Conservation (phyloP, 2,888 invertebrate genomes). For the Tortricodes alternella region DNA sequence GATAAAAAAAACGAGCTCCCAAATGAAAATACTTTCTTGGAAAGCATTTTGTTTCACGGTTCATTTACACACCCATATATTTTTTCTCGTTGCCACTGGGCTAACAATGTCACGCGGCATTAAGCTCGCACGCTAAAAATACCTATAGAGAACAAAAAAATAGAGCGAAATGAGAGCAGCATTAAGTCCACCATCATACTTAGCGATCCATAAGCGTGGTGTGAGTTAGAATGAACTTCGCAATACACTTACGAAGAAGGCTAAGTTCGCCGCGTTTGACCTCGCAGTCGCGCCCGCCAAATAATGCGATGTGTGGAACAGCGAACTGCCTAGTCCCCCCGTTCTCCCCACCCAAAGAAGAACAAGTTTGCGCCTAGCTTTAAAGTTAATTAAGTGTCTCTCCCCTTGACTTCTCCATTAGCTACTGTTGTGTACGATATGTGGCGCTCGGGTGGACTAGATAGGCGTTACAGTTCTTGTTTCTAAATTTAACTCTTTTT, state of each 20-base stretch:
- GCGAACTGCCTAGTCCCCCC: conserved; percentile 38
- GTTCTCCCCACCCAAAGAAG: conserved; percentile 37
- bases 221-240: conserved; percentile 53
- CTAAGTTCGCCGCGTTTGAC: conserved; percentile 59
- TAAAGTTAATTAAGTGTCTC: conserved; percentile 71
- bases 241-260: conserved; percentile 58
- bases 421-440: conserved; percentile 52
- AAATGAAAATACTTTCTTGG: not conserved
- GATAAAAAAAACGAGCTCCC: not conserved
- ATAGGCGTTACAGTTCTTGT: conserved; percentile 43
- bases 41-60: not conserved
- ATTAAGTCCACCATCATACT: conserved; percentile 40
- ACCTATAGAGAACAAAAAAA: conserved; percentile 17
- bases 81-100: too few relatives aligned
- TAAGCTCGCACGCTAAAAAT: conserved; percentile 9
- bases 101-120: conserved; percentile 20
- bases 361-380: conserved; percentile 62
- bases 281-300: conserved; percentile 52
- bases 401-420: conserved; percentile 45
- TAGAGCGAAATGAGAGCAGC: conserved; percentile 34
- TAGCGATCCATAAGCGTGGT: conserved; percentile 44
- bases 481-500: not conserved
- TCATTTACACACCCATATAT: too few relatives aligned
- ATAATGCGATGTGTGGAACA: conserved; percentile 55
- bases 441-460: conserved; percentile 47